Conservation (phyloP, 1,140 invertebrate species). For the Drosophila ambigua region DNA sequence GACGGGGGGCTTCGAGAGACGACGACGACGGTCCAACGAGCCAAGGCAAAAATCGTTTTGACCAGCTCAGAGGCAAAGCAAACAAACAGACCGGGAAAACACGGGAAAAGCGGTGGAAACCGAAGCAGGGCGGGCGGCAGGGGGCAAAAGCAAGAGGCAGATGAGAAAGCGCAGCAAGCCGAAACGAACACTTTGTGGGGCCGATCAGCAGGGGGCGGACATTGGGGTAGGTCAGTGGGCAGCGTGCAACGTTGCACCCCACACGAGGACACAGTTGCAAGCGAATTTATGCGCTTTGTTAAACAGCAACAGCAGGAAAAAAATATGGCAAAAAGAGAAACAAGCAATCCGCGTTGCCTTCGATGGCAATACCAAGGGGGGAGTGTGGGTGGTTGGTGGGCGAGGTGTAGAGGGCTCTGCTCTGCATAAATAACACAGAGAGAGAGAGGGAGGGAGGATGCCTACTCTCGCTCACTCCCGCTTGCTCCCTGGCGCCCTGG, state of each 20-base stretch:
- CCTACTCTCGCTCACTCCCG: background rate
- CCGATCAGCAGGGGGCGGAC: constrained; percentile 14
- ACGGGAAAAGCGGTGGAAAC: background rate
- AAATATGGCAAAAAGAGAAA: constrained; percentile 68
- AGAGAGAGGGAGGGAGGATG: too few relatives aligned
- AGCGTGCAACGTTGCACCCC: constrained; percentile 9
- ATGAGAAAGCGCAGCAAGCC: constrained; percentile 73
- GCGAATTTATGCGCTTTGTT: constrained; percentile 82
- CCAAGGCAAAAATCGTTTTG: constrained; percentile 75
- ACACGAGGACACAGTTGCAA: constrained; percentile 77
- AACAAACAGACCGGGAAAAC: constrained; percentile 48
- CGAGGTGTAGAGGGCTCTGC: constrained; percentile 53
- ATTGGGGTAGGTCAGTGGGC: constrained; percentile 43
- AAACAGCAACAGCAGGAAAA: constrained; percentile 69
- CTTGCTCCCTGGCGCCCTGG: constrained; percentile 5
- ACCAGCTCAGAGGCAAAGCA: constrained; percentile 74
- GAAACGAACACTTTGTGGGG: constrained; percentile 66
- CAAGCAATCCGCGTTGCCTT: constrained; percentile 67
- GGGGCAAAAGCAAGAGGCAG: constrained; percentile 67
- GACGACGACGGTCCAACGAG: constrained; percentile 18
- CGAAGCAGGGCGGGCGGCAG: constrained; percentile 21
- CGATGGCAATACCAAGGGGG: constrained; percentile 23
- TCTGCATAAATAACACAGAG: constrained; percentile 72
- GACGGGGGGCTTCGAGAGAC: background rate
- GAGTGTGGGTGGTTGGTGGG: constrained; percentile 30